Evolutionary conservation across 1,140 invertebrate species (phyloP).

Genomic region (Pogonomyrmex barbatus): DNA sequence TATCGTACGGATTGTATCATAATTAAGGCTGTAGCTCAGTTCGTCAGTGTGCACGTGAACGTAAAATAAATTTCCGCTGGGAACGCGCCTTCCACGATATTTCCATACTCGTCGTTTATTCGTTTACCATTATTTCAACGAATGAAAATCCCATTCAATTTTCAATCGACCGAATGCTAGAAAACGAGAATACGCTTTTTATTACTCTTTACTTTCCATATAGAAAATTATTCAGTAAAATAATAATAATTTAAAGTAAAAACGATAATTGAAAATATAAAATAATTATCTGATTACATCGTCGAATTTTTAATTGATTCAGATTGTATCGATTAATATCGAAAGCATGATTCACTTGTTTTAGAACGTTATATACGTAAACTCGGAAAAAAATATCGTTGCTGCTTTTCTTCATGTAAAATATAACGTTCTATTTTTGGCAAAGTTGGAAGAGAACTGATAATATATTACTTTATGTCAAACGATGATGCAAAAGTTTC

Average conservation of each 20-base stretch:
- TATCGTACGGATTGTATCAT: slow-evolving; percentile 48
- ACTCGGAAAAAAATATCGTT: neutral
- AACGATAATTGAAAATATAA: neutral
- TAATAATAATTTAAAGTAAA: neutral
- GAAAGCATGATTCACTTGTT: slow-evolving; percentile 26
- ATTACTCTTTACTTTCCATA: neutral
- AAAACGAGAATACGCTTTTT: neutral
- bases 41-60: slow-evolving; percentile 44
- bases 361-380: neutral
- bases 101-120: slow-evolving; percentile 47
- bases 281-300: neutral
- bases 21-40: slow-evolving; percentile 49
- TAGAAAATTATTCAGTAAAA: slow-evolving; percentile 9
- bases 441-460: neutral
- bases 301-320: neutral
- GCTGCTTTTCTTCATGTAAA: neutral
- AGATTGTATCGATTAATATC: neutral
- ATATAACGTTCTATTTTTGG: neutral
- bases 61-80: slow-evolving; percentile 53
- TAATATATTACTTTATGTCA: neutral
- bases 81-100: slow-evolving; percentile 37
- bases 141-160: slow-evolving; percentile 24
- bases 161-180: slow-evolving; percentile 4
- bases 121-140: slow-evolving; percentile 46
- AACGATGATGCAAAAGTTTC: neutral